phyloP scores from a whole-genome alignment of 2,113 vertebrate species.

The Rhinolophus sinicus region DNA sequence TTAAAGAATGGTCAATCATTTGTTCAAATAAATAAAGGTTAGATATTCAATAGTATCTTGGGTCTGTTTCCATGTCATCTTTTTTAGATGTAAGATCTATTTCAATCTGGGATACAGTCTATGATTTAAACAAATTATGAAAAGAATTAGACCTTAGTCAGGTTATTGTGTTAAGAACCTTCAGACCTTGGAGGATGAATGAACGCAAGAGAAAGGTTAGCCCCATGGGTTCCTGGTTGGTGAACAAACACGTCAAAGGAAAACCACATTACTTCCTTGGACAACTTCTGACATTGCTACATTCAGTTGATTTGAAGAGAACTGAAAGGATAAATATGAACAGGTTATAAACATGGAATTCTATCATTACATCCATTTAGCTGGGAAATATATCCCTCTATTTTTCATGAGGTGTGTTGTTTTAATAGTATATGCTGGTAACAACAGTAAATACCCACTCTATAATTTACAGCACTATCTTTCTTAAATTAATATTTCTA shows the following conservation, averaged over 20 bases:
- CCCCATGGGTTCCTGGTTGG: background rate
- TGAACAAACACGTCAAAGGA: conserved; percentile 8
- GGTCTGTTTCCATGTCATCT: conserved; percentile 65
- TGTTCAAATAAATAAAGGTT: conserved; percentile 63
- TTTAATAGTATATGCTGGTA: background rate
- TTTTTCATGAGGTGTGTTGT: background rate
- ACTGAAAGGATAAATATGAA: background rate
- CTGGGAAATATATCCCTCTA: background rate
- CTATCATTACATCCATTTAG: background rate
- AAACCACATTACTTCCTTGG: background rate
- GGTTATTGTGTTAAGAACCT: conserved; percentile 58
- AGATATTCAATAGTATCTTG: conserved; percentile 62
- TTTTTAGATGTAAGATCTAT: conserved; percentile 33
- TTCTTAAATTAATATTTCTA: background rate
- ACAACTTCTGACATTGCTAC: background rate
- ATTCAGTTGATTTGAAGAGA: conserved; percentile 16
- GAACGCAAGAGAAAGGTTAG: background rate
- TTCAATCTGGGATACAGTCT: background rate
- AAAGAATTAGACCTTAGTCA: background rate
- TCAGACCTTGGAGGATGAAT: conserved; percentile 36
- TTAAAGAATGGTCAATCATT: conserved; percentile 69
- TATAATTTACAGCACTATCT: background rate
- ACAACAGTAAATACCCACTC: background rate
- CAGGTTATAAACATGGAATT: background rate
- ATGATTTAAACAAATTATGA: conserved; percentile 1